phyloP scores from a whole-genome alignment of 1,140 invertebrate species.

The Cotesia vestalis region DNA sequence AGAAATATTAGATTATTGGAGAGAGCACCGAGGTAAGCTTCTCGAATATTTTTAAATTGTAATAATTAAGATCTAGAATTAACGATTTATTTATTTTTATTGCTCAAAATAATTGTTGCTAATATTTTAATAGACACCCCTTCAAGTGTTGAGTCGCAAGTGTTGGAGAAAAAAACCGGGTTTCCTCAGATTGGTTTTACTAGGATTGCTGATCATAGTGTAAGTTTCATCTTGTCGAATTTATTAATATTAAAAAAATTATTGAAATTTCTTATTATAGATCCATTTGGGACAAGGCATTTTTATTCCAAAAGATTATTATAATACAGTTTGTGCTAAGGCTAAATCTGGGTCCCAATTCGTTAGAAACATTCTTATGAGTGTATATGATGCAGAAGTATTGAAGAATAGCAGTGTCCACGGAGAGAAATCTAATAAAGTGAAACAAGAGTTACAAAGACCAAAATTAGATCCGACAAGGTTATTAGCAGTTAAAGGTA shows the following conservation, averaged over 20 bases:
- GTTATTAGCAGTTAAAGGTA: not conserved
- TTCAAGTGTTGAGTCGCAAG: no score
- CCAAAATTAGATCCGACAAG: not conserved
- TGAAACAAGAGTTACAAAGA: not conserved
- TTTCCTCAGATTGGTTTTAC: no score
- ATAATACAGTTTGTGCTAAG: not conserved
- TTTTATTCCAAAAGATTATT: not conserved
- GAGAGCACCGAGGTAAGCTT: no score
- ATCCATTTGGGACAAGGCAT: slow-evolving; percentile 4
- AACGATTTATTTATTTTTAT: no score
- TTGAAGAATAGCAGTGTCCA: not conserved
- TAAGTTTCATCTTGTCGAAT: not conserved
- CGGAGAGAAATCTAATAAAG: not conserved
- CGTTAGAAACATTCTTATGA: not conserved
- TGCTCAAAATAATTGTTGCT: no score
- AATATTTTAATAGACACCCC: no score
- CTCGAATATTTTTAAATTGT: no score
- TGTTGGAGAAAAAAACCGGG: no score
- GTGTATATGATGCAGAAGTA: not conserved
- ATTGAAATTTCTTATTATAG: not conserved
- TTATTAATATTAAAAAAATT: not conserved
- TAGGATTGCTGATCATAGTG: no score
- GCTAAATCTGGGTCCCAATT: not conserved
- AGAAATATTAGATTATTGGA: no score
- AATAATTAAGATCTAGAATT: no score